Evolutionary conservation across 1,140 invertebrate genomes (phyloP), one percentile per base, ranked within the genome.

Genomic region (Macrobrachium nipponense): DNA sequence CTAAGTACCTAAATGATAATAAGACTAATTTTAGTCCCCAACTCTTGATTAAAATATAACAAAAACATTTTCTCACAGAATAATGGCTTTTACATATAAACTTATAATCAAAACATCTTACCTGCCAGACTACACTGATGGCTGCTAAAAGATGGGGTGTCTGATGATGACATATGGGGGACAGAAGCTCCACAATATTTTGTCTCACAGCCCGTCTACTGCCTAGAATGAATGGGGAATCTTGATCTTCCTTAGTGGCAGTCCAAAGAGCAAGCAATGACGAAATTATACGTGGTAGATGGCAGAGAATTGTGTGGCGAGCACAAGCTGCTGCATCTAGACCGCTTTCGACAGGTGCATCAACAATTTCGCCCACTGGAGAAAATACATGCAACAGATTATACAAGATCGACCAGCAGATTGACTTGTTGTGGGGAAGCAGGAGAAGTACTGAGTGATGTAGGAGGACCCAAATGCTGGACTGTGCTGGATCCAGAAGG

Each of bases 91-190:
- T 4, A 76, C 44, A n/a, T 43, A 75, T 27, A 73, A 76, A 68
- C 51, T 88, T 90, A 91, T 79, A 90, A 73, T 23, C 18, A 18
- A 8, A 89, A 87, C 94, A 92, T 76, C 95, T 92, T 89, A 97
- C 96, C 90, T 96, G 94, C 97, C 97, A 98, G 60, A 96, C 96
- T 64, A 97, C 94, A n/a, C 96, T 95, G 86, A 98, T 93, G 17
- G 97, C 95, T 23, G 95, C 94, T 76, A 98, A 91, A 87, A 98
- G 96, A 90, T n/a, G 95, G 17, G 94, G 93, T 58, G 96, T 95
- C 91, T 98, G 96, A 90, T 96, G 95, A 64, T 96, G 93, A 18
- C 96, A 96, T 72, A 98, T 95, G 2, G 97, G 97, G 90, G 96
- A 97, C 0, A 98, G 90, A 82, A 98, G 95, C 90, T 97, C 96